phyloP scores from a whole-genome alignment of 2,113 vertebrate genomes.

The Malurus elegans region DNA sequence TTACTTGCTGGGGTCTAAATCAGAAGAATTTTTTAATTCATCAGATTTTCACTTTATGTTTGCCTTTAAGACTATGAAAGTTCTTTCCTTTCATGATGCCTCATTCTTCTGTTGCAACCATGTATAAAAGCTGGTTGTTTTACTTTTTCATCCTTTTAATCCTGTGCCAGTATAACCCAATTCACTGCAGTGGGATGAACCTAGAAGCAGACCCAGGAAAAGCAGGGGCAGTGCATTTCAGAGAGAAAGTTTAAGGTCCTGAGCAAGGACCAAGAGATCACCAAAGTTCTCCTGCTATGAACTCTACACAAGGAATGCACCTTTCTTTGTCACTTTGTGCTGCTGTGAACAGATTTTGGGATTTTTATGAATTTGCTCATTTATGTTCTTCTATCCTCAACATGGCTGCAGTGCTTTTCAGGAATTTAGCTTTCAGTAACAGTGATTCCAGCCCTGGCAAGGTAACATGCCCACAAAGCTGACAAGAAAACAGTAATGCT shows the following conservation, averaged over 20 bases:
- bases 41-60: neutral
- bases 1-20: neutral
- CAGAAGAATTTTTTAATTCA: neutral
- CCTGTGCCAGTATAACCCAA: neutral
- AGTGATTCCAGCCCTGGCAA: neutral
- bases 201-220: neutral
- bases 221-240: neutral
- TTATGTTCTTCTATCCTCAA: neutral
- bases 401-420: neutral
- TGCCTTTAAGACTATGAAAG: neutral
- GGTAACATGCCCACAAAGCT: neutral
- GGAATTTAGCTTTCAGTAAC: neutral
- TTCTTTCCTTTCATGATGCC: neutral
- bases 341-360: accelerated
- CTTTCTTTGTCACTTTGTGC: neutral
- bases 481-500: neutral
- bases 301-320: neutral
- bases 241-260: neutral
- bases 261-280: neutral
- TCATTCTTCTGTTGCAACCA: neutral
- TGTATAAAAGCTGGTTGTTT: neutral
- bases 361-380: neutral
- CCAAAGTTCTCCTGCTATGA: neutral
- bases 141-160: neutral
- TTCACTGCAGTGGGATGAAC: neutral